Evolutionary conservation across 2,797 vertebrate genomes (phyloP).

Genomic region (Lacerta bilineata): DNA sequence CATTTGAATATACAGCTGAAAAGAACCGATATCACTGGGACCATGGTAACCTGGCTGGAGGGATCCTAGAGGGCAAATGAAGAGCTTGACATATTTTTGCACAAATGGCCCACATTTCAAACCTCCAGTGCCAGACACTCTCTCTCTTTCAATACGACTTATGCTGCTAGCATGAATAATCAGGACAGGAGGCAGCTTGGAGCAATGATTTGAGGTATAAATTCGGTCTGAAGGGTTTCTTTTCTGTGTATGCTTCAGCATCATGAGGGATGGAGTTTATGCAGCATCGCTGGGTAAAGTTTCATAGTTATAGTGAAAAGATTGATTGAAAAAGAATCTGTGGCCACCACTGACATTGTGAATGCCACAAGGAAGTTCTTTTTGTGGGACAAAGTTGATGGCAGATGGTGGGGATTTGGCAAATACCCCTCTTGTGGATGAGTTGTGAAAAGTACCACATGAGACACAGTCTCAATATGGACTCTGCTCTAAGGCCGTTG

Average conservation of each 20-base stretch:
- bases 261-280: background rate
- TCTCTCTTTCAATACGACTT: slow-evolving; percentile 23
- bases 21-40: background rate
- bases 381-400: no score
- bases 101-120: background rate
- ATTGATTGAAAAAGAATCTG: no score
- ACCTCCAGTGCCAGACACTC: background rate
- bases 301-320: background rate
- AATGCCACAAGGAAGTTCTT: no score
- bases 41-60: background rate
- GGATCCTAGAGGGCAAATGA: slow-evolving; percentile 9
- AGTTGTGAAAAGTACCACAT: no score
- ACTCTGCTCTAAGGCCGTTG: no score
- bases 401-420: no score
- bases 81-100: background rate
- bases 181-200: slow-evolving; percentile 8
- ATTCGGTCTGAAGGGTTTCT: background rate
- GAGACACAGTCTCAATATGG: no score
- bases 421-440: no score
- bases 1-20: slow-evolving; percentile 1
- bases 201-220: slow-evolving; percentile 22
- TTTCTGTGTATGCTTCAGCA: slow-evolving; percentile 3
- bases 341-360: no score
- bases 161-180: slow-evolving; percentile 3
- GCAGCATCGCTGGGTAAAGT: background rate